phyloP scores from a whole-genome alignment of 1,140 invertebrate species.

The Heliconius melpomene region DNA sequence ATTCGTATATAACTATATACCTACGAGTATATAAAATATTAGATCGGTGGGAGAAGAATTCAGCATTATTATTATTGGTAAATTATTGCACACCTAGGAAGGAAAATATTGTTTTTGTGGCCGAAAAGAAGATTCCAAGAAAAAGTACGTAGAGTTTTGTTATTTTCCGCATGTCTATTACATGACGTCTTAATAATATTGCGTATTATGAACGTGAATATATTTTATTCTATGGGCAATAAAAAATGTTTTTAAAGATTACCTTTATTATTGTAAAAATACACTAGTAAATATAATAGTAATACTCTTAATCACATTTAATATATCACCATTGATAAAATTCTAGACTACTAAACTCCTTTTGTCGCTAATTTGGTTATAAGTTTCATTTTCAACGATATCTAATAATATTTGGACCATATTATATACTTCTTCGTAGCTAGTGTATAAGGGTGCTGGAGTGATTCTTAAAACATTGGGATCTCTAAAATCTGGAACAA shows the following conservation, averaged over 20 bases:
- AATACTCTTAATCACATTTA: background rate
- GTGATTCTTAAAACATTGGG: constrained; percentile 65
- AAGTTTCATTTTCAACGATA: constrained; percentile 55
- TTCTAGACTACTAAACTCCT: constrained; percentile 27
- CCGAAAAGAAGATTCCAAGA: too few relatives aligned
- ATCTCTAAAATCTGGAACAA: constrained; percentile 60
- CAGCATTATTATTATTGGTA: too few relatives aligned
- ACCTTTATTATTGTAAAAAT: background rate
- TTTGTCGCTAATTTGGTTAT: constrained; percentile 48
- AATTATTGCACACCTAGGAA: too few relatives aligned
- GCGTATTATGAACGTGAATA: too few relatives aligned
- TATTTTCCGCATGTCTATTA: too few relatives aligned
- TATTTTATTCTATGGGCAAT: too few relatives aligned
- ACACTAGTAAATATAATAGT: background rate
- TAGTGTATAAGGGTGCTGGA: constrained; percentile 62
- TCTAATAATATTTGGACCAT: constrained; percentile 59
- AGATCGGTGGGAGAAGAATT: too few relatives aligned
- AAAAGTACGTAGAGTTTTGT: too few relatives aligned
- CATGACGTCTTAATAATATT: too few relatives aligned
- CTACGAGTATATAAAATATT: too few relatives aligned
- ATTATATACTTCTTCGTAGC: constrained; percentile 61
- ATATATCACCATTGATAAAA: background rate
- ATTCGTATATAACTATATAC: too few relatives aligned
- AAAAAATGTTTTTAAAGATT: background rate
- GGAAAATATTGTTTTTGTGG: too few relatives aligned